These are phyloP conservation scores for Grallaria varia DNA, from an alignment of 2,113 vertebrate species.

Conservation along the genomic window DNA sequence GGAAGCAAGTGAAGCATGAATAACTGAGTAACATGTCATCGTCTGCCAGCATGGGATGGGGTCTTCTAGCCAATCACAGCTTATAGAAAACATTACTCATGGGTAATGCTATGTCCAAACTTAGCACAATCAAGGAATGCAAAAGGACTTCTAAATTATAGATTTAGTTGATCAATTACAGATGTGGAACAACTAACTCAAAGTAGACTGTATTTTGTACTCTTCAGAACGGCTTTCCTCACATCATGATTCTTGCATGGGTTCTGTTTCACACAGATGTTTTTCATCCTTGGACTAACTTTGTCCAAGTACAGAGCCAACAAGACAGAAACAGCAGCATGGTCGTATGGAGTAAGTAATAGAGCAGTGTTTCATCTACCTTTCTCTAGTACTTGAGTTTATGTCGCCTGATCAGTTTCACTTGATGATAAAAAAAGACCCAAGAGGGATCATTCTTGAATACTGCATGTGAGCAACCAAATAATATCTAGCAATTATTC, in stretches of 20 bases:
- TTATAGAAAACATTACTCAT: slow-evolving; percentile 56
- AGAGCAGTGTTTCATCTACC: not conserved
- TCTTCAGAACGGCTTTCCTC: slow-evolving; percentile 49
- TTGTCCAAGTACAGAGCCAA: not conserved
- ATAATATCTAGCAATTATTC: not conserved
- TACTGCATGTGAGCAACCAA: not conserved
- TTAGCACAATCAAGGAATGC: slow-evolving; percentile 65
- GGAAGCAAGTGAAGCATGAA: slow-evolving; percentile 64
- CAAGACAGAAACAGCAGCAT: slow-evolving; percentile 12
- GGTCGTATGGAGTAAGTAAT: not conserved
- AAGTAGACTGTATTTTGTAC: slow-evolving; percentile 24
- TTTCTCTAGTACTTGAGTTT: not conserved
- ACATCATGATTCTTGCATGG: slow-evolving; percentile 43
- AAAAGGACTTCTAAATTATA: slow-evolving; percentile 66
- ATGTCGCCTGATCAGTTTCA: not conserved
- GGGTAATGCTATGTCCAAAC: slow-evolving; percentile 58
- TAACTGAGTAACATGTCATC: slow-evolving; percentile 50
- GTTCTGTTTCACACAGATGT: slow-evolving; percentile 61
- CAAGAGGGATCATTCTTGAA: not conserved
- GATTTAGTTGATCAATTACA: slow-evolving; percentile 64
- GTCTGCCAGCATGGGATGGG: slow-evolving; percentile 58
- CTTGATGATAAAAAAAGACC: not conserved
- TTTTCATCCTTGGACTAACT: slow-evolving; percentile 58
- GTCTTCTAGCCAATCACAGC: slow-evolving; percentile 56
- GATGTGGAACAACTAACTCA: slow-evolving; percentile 30